Percentiles rank a stretch among this genome's conserved stretches.
These are phyloP conservation scores for Phoenicopterus ruber DNA, from an alignment of 2,113 vertebrate species.

Conservation along the genomic window DNA sequence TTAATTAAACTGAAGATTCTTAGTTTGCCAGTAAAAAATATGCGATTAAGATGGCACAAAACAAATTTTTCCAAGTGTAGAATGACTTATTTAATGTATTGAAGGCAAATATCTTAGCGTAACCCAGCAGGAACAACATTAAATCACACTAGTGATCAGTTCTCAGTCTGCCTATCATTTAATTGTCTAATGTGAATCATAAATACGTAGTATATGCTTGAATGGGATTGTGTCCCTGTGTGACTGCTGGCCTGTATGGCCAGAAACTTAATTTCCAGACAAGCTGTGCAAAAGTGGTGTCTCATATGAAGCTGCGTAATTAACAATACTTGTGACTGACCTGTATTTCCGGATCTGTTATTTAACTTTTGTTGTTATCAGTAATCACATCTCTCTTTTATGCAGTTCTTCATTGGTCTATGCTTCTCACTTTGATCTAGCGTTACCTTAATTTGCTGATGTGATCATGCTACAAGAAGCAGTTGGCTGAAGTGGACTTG, in stretches of 20 bases:
- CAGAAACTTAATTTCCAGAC: neutral
- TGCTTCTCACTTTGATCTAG: neutral
- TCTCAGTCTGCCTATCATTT: neutral
- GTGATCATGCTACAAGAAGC: neutral
- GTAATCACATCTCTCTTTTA: neutral
- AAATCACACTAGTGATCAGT: neutral
- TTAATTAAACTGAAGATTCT: neutral
- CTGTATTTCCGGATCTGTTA: neutral
- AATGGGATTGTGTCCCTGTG: neutral
- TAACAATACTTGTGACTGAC: neutral
- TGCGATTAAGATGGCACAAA: neutral
- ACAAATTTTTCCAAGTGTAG: neutral
- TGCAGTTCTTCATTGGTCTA: neutral
- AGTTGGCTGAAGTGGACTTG: neutral
- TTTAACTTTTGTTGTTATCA: neutral
- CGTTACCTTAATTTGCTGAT: neutral
- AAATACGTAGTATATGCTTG: neutral
- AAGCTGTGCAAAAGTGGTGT: neutral
- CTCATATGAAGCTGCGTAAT: neutral
- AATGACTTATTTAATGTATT: neutral
- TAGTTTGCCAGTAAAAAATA: neutral
- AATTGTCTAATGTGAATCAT: neutral
- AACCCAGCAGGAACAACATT: neutral
- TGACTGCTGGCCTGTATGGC: neutral
- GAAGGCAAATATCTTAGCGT: neutral